These are phyloP conservation scores for Aleiodes alternator DNA, from an alignment of 2,888 invertebrate genomes.

Conservation along the genomic window DNA sequence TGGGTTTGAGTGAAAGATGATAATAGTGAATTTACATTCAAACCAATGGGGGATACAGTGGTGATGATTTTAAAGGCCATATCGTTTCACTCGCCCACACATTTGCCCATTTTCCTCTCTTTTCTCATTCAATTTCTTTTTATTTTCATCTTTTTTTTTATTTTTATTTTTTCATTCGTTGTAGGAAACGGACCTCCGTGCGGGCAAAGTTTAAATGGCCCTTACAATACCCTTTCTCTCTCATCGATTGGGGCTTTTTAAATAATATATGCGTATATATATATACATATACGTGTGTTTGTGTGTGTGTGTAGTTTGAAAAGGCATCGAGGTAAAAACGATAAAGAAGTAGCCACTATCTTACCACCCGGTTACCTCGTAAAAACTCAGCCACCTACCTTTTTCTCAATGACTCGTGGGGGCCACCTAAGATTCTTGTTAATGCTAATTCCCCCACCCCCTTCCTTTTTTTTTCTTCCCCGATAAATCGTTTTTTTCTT, in stretches of 20 bases:
- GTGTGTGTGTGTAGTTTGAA: neutral
- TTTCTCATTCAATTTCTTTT: neutral
- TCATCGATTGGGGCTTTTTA: slow-evolving; percentile 27
- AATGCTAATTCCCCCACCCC: slow-evolving; percentile 16
- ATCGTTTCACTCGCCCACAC: slow-evolving; percentile 46
- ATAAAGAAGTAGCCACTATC: slow-evolving; percentile 52
- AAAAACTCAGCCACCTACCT: slow-evolving; percentile 37
- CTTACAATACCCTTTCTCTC: slow-evolving; percentile 32
- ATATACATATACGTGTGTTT: neutral
- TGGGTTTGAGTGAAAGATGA: slow-evolving; percentile 47
- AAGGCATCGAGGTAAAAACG: slow-evolving; percentile 35
- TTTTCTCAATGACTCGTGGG: slow-evolving; percentile 32
- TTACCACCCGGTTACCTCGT: slow-evolving; percentile 46
- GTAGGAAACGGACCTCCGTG: slow-evolving; percentile 43
- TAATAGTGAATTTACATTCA: slow-evolving; percentile 47
- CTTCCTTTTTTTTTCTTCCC: neutral
- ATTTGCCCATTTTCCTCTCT: slow-evolving; percentile 31
- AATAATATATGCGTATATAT: slow-evolving; percentile 8
- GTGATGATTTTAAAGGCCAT: slow-evolving; percentile 41
- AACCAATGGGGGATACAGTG: slow-evolving; percentile 6
- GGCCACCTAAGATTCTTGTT: slow-evolving; percentile 37
- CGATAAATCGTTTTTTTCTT: slow-evolving; percentile 12
- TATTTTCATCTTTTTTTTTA: neutral
- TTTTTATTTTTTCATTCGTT: neutral
- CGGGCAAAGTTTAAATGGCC: slow-evolving; percentile 33